These are phyloP conservation scores for Poeciliopsis retropinna DNA, from an alignment of 2,113 vertebrate genomes.

Conservation along the genomic window DNA sequence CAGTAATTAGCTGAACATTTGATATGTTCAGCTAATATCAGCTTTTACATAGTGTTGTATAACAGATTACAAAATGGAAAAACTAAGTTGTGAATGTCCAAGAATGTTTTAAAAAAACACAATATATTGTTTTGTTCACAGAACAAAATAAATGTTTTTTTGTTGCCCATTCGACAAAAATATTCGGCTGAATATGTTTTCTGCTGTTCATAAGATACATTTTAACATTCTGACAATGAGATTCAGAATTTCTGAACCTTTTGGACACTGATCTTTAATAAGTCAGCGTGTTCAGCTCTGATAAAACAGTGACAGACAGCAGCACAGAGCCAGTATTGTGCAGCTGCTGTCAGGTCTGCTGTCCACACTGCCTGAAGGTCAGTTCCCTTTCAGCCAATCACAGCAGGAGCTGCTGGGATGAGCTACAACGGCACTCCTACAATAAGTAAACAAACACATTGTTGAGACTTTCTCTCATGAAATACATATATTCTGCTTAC, in stretches of 20 bases:
- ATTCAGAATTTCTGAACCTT: constrained; percentile 37
- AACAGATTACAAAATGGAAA: constrained; percentile 40
- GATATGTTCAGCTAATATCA: constrained; percentile 50
- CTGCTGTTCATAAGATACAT: not conserved
- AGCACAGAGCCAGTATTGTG: constrained; percentile 50
- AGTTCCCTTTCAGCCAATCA: constrained; percentile 60
- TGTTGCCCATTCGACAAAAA: not conserved
- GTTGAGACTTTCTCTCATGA: constrained; percentile 2
- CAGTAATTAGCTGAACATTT: constrained; percentile 40
- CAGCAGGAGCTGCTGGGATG: constrained; percentile 31
- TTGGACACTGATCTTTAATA: constrained; percentile 10
- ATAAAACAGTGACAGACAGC: constrained; percentile 45
- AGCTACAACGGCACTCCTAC: constrained; percentile 9
- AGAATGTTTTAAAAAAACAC: not conserved
- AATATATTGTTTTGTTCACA: too few relatives aligned
- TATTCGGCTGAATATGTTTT: not conserved
- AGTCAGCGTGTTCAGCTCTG: constrained; percentile 22
- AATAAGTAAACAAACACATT: constrained; percentile 20
- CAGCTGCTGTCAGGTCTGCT: constrained; percentile 37
- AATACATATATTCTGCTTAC: not conserved
- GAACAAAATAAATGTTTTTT: not conserved
- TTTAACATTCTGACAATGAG: constrained; percentile 25
- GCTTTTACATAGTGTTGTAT: constrained; percentile 14
- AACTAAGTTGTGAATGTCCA: constrained; percentile 3
- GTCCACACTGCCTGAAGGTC: constrained; percentile 41